Evolutionary conservation across 2,888 invertebrate genomes (phyloP).

Genomic region (Cantharis rustica): DNA sequence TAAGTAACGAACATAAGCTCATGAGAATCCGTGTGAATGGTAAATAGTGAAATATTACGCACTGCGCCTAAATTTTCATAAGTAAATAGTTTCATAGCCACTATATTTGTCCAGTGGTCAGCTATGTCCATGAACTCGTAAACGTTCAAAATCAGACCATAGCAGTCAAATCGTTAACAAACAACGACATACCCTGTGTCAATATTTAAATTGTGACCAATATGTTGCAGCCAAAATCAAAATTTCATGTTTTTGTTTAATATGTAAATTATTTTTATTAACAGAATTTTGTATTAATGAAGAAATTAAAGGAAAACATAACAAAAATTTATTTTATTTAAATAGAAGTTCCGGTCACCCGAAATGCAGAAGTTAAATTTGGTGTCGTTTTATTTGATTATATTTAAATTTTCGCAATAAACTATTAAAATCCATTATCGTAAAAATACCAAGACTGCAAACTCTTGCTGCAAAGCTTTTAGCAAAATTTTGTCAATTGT

Average conservation of each 20-base stretch:
- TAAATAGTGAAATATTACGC: slow-evolving; percentile 40
- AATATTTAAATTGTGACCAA: slow-evolving; percentile 41
- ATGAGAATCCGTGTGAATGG: slow-evolving; percentile 42
- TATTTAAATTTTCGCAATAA: neutral
- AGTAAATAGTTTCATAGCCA: slow-evolving; percentile 42
- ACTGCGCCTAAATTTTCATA: slow-evolving; percentile 38
- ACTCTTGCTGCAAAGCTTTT: neutral
- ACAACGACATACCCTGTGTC: slow-evolving; percentile 39
- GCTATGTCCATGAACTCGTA: slow-evolving; percentile 42
- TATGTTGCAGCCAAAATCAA: neutral
- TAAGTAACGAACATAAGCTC: slow-evolving; percentile 16
- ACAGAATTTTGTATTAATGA: too few relatives aligned
- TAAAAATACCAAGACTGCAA: neutral
- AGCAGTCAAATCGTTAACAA: slow-evolving; percentile 36
- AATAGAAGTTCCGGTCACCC: too few relatives aligned
- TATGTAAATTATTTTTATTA: too few relatives aligned
- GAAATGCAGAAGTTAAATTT: too few relatives aligned
- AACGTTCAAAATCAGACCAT: slow-evolving; percentile 35
- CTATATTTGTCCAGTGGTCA: slow-evolving; percentile 40
- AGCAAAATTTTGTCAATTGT: neutral
- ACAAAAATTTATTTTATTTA: too few relatives aligned
- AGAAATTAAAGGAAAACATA: too few relatives aligned
- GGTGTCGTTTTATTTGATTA: neutral
- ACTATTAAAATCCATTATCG: neutral
- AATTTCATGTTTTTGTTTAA: neutral